Conservation (phyloP, 2,113 vertebrate genomes). For the Zingel zingel region DNA sequence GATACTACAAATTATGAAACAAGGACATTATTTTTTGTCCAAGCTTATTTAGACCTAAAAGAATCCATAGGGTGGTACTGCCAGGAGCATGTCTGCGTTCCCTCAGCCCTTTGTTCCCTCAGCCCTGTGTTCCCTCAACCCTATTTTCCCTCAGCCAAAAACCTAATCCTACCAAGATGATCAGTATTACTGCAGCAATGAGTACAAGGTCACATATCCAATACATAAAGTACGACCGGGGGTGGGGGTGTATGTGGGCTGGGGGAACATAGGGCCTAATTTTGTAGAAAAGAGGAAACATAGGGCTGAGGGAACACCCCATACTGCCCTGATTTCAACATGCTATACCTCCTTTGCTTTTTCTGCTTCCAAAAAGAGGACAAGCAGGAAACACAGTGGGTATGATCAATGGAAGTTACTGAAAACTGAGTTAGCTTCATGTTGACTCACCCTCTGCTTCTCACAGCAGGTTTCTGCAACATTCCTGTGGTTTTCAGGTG, state of each 20-base stretch:
- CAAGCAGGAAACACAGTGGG: slow-evolving; percentile 15
- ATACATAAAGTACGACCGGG: too few relatives aligned
- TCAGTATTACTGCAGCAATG: too few relatives aligned
- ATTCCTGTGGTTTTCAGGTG: slow-evolving; percentile 26
- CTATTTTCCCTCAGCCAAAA: too few relatives aligned
- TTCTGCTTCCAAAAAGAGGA: not conserved
- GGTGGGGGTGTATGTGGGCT: too few relatives aligned
- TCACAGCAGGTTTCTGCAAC: slow-evolving; percentile 24
- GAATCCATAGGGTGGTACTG: slow-evolving; percentile 27
- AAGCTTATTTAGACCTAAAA: slow-evolving; percentile 24
- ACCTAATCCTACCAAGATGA: too few relatives aligned
- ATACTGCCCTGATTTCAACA: slow-evolving; percentile 1
- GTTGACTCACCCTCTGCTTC: slow-evolving; percentile 4
- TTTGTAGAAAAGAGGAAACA: too few relatives aligned
- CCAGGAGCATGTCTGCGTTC: not conserved
- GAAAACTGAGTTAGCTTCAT: slow-evolving; percentile 29
- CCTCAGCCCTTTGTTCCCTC: too few relatives aligned
- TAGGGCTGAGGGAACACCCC: too few relatives aligned
- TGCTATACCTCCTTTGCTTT: slow-evolving; percentile 25
- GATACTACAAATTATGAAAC: slow-evolving; percentile 42
- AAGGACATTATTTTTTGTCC: slow-evolving; percentile 37
- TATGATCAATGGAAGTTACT: slow-evolving; percentile 35
- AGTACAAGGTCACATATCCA: too few relatives aligned
- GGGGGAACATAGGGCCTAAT: too few relatives aligned
- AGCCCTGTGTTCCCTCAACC: too few relatives aligned